Evolutionary conservation across 2,797 vertebrate species (phyloP), one percentile per base, ranked within the genome.

Genomic region (Premnoplex brunnescens): DNA sequence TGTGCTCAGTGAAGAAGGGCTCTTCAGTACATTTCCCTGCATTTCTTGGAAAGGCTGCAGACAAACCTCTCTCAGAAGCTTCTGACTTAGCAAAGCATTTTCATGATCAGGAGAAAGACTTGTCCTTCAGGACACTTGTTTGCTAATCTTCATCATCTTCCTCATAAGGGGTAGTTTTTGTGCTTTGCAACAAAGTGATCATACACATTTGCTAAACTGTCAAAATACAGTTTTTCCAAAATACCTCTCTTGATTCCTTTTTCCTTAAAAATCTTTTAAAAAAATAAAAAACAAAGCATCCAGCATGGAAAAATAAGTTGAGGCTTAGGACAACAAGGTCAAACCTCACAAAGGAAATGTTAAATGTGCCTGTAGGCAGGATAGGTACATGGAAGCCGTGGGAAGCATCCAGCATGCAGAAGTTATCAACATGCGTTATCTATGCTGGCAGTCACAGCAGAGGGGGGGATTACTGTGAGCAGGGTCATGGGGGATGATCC

Each of bases 261-360:
- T 67, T n/a, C 37, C 71, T 10, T 79, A 54, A 86, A 93, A 95
- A 14, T 5, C 36, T 72, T 81, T 15, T 82, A 88, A 84, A 68
- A 30, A 62, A 62, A 20, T 37, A 3, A 77, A 87, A 92, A 91
- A 1, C n/a, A 78, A 86, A 39, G 36, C 75, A 91, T 86, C 85
- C 93, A 82, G 95, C 88, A 94, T 95, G 91, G 95, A 96, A 97
- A 97, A 95, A 89, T 90, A 93, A 90, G 83, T 90, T 76, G 71
- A 90, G 37, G 63, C 55, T 93, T 84, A 90, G 90, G 36, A 96
- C 83, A 90, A 67, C 90, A 91, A 95, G 96, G 95, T 96, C 95
- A 95, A 24, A 85, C 74, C 55, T 90, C 79, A 91, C 67, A 51
- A 3, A 79, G 76, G 66, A 94, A 94, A 95, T 94, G 83, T 93